Percentiles rank a stretch among this genome's conserved stretches.
Evolutionary conservation across 2,797 vertebrate genomes (phyloP).

Genomic region (Lagorchestes hirsutus): DNA sequence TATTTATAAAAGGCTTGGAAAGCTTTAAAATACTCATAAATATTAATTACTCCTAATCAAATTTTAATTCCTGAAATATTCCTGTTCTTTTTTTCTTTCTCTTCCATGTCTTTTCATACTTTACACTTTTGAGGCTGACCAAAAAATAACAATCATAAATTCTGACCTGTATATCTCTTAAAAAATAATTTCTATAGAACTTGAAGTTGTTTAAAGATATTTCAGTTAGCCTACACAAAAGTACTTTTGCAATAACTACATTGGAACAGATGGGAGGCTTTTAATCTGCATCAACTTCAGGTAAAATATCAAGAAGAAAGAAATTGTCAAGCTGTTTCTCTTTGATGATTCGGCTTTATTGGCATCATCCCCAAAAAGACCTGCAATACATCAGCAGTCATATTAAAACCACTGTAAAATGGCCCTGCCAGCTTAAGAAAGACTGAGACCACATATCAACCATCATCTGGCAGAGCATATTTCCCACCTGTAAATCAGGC

Average conservation of each 20-base stretch:
- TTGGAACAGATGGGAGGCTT: neutral
- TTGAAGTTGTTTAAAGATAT: neutral
- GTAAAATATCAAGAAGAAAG: neutral
- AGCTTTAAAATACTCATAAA: neutral
- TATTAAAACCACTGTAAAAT: neutral
- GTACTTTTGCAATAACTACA: neutral
- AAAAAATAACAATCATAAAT: neutral
- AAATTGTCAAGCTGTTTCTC: neutral
- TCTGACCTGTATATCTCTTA: neutral
- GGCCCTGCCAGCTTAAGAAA: constrained; percentile 15
- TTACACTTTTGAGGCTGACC: neutral
- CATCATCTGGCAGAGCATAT: neutral
- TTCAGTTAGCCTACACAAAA: neutral
- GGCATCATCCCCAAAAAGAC: neutral
- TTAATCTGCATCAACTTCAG: neutral
- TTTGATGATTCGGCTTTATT: neutral
- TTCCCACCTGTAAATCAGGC: constrained; percentile 15
- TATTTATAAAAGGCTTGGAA: neutral
- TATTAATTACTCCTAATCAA: neutral
- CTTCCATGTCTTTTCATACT: neutral
- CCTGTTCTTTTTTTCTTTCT: neutral
- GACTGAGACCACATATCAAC: neutral
- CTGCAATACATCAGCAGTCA: neutral
- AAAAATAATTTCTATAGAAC: neutral
- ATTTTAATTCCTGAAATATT: neutral